Base-by-base conservation (phyloP, 2,888 invertebrate genomes). In the Polydrusus cervinus region DNA sequence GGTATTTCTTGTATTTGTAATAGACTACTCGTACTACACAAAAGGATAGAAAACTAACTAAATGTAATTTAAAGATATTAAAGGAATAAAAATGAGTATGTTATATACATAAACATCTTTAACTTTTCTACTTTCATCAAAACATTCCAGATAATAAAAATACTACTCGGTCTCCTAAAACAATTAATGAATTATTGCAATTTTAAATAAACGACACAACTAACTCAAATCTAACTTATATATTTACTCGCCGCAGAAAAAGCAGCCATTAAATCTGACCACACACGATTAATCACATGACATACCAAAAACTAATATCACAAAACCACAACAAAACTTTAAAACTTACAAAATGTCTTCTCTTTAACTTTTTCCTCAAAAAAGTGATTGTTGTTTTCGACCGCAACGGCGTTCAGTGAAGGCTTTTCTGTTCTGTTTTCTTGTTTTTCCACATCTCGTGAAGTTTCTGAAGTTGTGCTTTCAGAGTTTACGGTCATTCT, bases 271-370 rank as follows among this genome's bases (percentile, higher is more conserved):
- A 30, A 8, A 13, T 11, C 55, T 13, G 1, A 30, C n/a, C 55
- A 55, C 11, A 57, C 16, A 57, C 57, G 3, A 8, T 16, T 16
- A 38, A 57, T 57, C 38, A 62, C 30, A 43, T 13, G n/a, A 6
- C 14, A 18, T 45, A 40, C 38, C 40, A 62, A 62, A 62, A 62
- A 62, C 45, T 40, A 40, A 62, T 62, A 16, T 38, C 43, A 62
- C 47, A 8, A 34, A 34, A 34, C 34, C 34, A 34, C 34, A 34
- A 8, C 34, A 43, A 47, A 45, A 43, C 20, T 62, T 16, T 25
- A 47, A 55, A 78, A 84, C 84, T 83, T 80, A 84, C 84, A 84
- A 34, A 82, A 83, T 43, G 81, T 78, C 79, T 81, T 83, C 76
- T 81, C 82, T 78, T 84, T 84, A 18, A 80, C 79, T 76, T 82